Percentiles rank a stretch among this genome's conserved stretches.
Evolutionary conservation across 2,113 vertebrate genomes (phyloP).

Genomic region (Phocoena sinus): DNA sequence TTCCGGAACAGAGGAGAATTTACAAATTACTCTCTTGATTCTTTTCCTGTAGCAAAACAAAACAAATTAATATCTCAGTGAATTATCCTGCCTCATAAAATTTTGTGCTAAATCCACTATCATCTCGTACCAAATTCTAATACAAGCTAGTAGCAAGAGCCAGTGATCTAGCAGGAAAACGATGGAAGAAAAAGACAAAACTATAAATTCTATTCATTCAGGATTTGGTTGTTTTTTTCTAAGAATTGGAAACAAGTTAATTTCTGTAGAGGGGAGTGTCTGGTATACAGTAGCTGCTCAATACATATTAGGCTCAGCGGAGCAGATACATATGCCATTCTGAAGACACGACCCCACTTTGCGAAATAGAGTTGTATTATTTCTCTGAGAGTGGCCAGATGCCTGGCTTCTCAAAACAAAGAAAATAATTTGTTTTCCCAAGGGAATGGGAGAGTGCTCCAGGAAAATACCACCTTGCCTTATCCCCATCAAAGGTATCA

Average conservation of each 20-base stretch:
- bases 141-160: not conserved
- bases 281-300: not conserved
- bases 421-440: not conserved
- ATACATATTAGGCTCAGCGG: not conserved
- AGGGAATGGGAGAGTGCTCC: not conserved
- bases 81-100: slow-evolving; percentile 29
- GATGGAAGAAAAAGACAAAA: not conserved
- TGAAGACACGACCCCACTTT: not conserved
- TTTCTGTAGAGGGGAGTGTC: not conserved
- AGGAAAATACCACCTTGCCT: not conserved
- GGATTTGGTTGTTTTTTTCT: not conserved
- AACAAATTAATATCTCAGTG: slow-evolving; percentile 35
- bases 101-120: slow-evolving; percentile 37
- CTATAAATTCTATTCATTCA: not conserved
- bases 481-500: not conserved
- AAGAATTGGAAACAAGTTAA: not conserved
- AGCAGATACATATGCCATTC: not conserved
- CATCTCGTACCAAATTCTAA: not conserved
- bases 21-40: not conserved
- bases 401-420: not conserved
- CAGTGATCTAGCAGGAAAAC: not conserved
- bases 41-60: slow-evolving; percentile 23
- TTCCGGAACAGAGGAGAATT: not conserved
- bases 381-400: not conserved
- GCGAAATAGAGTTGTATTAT: not conserved